Conservation (phyloP, 2,888 invertebrate species). For the Tyria jacobaeae region DNA sequence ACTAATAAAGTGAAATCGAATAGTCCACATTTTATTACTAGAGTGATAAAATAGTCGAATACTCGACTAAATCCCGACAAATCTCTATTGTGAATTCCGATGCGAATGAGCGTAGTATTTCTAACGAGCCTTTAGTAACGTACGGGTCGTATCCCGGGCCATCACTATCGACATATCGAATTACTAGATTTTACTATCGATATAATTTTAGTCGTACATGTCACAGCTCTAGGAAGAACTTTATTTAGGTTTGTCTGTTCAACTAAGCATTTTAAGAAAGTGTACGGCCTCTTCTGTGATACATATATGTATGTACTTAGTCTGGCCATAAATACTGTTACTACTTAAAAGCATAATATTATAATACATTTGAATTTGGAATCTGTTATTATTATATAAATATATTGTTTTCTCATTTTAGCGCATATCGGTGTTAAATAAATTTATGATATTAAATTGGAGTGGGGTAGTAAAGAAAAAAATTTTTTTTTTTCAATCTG, state of each 20-base stretch:
- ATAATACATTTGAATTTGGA: too few species aligned
- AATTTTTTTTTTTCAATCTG: too few species aligned
- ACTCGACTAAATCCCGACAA: constrained; percentile 22
- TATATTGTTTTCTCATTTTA: too few species aligned
- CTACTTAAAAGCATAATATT: too few species aligned
- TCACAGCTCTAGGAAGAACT: constrained; percentile 14
- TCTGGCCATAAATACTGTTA: too few species aligned
- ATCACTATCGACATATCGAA: constrained; percentile 49
- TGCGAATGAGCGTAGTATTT: constrained; percentile 44
- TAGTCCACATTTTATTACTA: constrained; percentile 12
- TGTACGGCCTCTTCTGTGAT: background rate
- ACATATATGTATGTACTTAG: too few species aligned
- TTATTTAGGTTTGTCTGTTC: background rate
- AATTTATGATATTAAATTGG: too few species aligned
- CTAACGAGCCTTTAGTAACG: constrained; percentile 41
- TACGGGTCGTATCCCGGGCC: constrained; percentile 28
- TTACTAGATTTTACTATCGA: constrained; percentile 49
- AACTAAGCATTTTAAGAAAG: background rate
- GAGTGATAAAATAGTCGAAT: constrained; percentile 17
- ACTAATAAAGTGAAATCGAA: constrained; percentile 13
- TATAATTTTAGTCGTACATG: constrained; percentile 39
- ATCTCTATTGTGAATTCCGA: constrained; percentile 35
- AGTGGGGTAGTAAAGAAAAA: too few species aligned
- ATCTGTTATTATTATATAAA: too few species aligned
- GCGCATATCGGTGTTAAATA: too few species aligned